Evolutionary conservation across 2,888 invertebrate genomes (phyloP).

Genomic region (Hybos culiciformis): DNA sequence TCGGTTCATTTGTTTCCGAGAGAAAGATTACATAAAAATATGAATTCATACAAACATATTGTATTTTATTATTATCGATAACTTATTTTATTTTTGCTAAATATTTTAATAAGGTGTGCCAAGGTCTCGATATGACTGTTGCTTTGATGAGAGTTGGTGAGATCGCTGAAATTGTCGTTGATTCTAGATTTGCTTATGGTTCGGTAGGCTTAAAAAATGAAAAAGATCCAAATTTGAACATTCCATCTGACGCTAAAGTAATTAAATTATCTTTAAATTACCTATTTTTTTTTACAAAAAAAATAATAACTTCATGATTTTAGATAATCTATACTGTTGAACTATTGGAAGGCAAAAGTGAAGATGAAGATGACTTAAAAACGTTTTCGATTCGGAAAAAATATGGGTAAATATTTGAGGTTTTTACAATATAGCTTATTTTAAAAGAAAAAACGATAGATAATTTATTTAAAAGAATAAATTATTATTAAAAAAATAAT

Average conservation of each 20-base stretch:
- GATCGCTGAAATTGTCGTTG: conserved; percentile 54
- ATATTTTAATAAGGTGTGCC: conserved; percentile 38
- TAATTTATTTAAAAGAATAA: too few relatives aligned
- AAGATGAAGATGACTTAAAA: conserved; percentile 53
- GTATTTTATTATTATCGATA: not conserved
- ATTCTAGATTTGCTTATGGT: conserved; percentile 74
- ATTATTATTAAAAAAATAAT: too few relatives aligned
- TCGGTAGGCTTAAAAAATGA: conserved; percentile 52
- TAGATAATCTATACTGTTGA: conserved; percentile 50
- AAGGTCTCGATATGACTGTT: conserved; percentile 75
- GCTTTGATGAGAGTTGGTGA: conserved; percentile 78
- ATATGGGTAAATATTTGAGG: conserved; percentile 48
- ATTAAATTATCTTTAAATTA: too few relatives aligned
- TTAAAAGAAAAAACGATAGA: not conserved
- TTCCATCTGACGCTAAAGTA: conserved; percentile 50
- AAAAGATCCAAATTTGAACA: conserved; percentile 22
- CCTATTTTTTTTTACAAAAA: conserved; percentile 21
- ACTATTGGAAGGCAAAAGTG: conserved; percentile 50
- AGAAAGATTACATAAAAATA: too few relatives aligned
- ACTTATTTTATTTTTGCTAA: conserved; percentile 1
- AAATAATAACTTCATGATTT: conserved; percentile 7
- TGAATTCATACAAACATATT: not conserved
- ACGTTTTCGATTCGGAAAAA: conserved; percentile 51
- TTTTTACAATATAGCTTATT: not conserved
- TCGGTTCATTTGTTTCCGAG: too few relatives aligned